Base-by-base conservation (phyloP, 2,113 vertebrate genomes). In the Colistium nudipinnis region DNA sequence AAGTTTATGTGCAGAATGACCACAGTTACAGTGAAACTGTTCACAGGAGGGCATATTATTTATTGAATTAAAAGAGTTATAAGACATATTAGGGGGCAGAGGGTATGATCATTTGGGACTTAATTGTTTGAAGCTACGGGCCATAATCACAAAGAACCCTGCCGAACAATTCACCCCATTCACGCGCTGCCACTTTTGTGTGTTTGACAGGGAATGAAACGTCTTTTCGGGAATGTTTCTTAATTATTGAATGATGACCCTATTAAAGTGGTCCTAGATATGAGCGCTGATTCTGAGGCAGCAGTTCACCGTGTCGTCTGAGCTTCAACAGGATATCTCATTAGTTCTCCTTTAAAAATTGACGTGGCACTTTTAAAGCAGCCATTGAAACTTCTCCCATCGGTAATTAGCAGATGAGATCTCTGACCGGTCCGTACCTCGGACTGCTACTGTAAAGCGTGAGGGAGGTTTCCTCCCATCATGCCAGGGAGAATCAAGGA, bases 351-450 rank as follows among this genome's bases (percentile, higher is more conserved):
- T 57, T 70, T 74, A 59, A 71, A n/a, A 85, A 70, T 9, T 49
- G 73, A 43, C 70, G 49, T 74, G 47, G 52, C 36, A 44, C 53
- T 53, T 74, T 89, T 62, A 76, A 76, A 79, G 61, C 73, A 61
- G 45, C 57, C 66, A 70, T 41, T 74, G 63, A 72, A 71, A 75
- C 84, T 74, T 44, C 45, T 56, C 44, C 54, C 44, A 55, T 38
- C 59, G 53, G 68, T 90, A 91, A 89, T 82, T 79, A 88, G 82
- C 49, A 56, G 70, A 81, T 77, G 70, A 74, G 56, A 71, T 75
- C 66, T 82, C 69, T 66, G 55, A 79, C 49, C 44, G 13, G 30
- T 24, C 12, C 62, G 56, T 38, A 67, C 61, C 66, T 60, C 57
- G 41, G 60, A 72, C 53, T 22, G 62, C 55, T 24, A 33, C 41